Evolutionary conservation across 2,797 vertebrate species (phyloP).

Genomic region (Karalla daura): DNA sequence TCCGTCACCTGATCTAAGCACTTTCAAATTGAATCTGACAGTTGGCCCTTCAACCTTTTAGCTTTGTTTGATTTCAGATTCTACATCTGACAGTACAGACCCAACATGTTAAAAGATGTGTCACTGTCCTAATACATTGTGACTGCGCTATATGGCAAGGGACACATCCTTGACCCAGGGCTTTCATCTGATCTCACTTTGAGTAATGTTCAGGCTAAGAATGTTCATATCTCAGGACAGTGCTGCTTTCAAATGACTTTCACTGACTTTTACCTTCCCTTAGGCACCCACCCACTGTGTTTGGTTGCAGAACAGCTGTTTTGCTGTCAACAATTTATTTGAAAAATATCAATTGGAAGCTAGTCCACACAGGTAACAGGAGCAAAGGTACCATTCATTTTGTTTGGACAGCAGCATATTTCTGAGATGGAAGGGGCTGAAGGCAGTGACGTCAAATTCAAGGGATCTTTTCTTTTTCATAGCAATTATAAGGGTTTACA

Average conservation of each 20-base stretch:
- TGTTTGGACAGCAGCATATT: constrained; percentile 25
- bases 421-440: neutral
- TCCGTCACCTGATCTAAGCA: neutral
- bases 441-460: neutral
- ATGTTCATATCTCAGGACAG: constrained; percentile 19
- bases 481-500: neutral
- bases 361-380: neutral
- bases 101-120: constrained; percentile 27
- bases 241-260: constrained; percentile 18
- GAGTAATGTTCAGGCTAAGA: constrained; percentile 18
- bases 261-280: constrained; percentile 9
- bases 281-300: constrained; percentile 4
- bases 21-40: constrained; percentile 29
- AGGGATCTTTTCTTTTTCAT: neutral
- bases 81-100: constrained; percentile 2
- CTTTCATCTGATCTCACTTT: constrained; percentile 19
- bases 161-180: constrained; percentile 34
- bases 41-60: constrained; percentile 9
- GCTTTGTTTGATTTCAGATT: constrained; percentile 24
- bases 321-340: constrained; percentile 21
- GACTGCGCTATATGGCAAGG: constrained; percentile 38
- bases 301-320: constrained; percentile 12
- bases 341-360: constrained; percentile 18
- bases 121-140: constrained; percentile 23
- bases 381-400: constrained; percentile 20